Evolutionary conservation across 2,888 invertebrate genomes (phyloP).

Genomic region (Pilophorus perplexus): DNA sequence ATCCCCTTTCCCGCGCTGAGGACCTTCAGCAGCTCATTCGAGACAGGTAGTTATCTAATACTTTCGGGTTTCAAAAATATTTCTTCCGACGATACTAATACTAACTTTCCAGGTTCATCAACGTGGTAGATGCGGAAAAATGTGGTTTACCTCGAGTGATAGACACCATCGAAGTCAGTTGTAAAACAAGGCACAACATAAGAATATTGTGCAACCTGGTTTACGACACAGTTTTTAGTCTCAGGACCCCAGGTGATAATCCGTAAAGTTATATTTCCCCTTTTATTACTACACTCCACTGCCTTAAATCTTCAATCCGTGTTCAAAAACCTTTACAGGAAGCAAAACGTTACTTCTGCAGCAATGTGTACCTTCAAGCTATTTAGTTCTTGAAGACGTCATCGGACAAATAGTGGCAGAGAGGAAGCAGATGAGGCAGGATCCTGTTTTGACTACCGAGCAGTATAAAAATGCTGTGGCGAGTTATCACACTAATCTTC

Average conservation of each 20-base stretch:
- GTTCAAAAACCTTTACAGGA: conserved; percentile 59
- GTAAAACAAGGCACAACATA: conserved; percentile 83
- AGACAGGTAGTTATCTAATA: conserved; percentile 57
- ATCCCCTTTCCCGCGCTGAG: conserved; percentile 63
- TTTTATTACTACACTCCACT: not conserved
- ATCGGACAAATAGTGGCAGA: conserved; percentile 79
- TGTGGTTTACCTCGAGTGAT: conserved; percentile 89
- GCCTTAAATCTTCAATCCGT: too few species aligned
- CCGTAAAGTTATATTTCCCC: not conserved
- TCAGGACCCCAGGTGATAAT: conserved; percentile 81
- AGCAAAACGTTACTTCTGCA: conserved; percentile 87
- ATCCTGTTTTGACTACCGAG: conserved; percentile 81
- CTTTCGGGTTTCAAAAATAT: too few species aligned
- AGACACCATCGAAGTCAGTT: conserved; percentile 87
- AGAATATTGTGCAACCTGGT: conserved; percentile 85
- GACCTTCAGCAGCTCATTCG: conserved; percentile 85
- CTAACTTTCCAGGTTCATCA: conserved; percentile 81
- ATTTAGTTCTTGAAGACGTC: conserved; percentile 90
- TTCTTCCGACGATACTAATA: too few species aligned
- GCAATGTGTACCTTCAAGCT: conserved; percentile 93
- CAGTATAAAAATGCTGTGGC: conserved; percentile 64
- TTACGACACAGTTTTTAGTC: conserved; percentile 88
- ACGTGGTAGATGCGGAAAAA: conserved; percentile 93
- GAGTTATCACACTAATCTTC: conserved; percentile 66
- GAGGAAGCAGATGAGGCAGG: conserved; percentile 63